phyloP scores from a whole-genome alignment of 1,140 invertebrate species.

The Harpegnathos saltator region DNA sequence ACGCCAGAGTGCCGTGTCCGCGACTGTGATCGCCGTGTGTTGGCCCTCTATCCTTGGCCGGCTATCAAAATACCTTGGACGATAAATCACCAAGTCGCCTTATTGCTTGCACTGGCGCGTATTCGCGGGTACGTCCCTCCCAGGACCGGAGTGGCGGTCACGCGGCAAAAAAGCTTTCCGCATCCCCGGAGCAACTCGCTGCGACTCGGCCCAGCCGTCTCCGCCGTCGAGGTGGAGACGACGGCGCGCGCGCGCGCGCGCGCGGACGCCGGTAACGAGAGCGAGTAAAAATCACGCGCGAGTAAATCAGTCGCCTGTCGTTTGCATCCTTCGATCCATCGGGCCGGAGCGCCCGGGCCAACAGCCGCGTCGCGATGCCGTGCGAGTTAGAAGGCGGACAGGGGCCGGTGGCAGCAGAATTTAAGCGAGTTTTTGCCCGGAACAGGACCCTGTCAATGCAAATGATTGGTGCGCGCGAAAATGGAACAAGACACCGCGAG shows the following conservation, averaged over 20 bases:
- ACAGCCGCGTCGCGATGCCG: conserved; percentile 44
- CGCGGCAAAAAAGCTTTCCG: conserved; percentile 40
- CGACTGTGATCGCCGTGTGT: not conserved
- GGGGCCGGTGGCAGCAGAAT: conserved; percentile 76
- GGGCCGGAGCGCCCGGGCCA: conserved; percentile 26
- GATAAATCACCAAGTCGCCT: conserved; percentile 33
- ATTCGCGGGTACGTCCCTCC: not conserved
- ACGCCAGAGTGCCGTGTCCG: conserved; percentile 7
- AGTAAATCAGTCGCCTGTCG: conserved; percentile 83
- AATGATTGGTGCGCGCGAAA: conserved; percentile 82
- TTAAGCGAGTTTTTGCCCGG: conserved; percentile 80
- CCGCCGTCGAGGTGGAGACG: conserved; percentile 25
- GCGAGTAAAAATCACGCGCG: conserved; percentile 72
- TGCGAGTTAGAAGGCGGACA: conserved; percentile 61
- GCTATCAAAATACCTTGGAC: not conserved
- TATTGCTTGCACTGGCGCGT: conserved; percentile 11
- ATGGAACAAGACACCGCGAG: conserved; percentile 79
- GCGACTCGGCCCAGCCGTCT: not conserved
- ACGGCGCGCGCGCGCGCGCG: too few relatives aligned
- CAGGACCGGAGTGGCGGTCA: not conserved
- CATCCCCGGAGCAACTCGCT: conserved; percentile 48
- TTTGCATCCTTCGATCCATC: conserved; percentile 77
- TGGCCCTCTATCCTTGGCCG: not conserved
- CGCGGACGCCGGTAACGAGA: conserved; percentile 65
- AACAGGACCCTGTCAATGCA: conserved; percentile 78